Percentiles rank a stretch among this genome's conserved stretches.
Conservation (phyloP, 2,888 invertebrate species). For the Pherbina coryleti region DNA sequence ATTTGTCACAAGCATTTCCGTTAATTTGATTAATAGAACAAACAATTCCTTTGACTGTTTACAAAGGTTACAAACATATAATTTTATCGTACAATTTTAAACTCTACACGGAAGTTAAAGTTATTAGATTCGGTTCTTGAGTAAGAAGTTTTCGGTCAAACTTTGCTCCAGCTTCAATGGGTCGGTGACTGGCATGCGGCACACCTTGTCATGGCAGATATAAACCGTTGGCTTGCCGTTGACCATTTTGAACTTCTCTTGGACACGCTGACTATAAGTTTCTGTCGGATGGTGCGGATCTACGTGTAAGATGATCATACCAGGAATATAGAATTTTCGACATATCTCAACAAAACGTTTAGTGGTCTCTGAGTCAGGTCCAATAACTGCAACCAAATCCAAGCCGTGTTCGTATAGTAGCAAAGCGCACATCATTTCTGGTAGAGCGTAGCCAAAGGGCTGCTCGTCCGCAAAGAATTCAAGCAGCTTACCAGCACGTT, state of each 20-base stretch:
- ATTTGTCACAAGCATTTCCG: not conserved
- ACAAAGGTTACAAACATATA: not conserved
- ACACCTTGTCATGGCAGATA: constrained; percentile 68
- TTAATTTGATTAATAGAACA: not conserved
- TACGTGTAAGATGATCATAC: constrained; percentile 66
- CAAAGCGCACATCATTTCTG: constrained; percentile 67
- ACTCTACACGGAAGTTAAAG: not conserved
- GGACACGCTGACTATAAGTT: constrained; percentile 60
- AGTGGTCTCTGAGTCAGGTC: constrained; percentile 63
- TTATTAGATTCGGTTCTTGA: not conserved
- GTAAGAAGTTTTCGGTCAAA: constrained; percentile 62
- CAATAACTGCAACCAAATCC: constrained; percentile 68
- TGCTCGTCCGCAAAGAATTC: constrained; percentile 62
- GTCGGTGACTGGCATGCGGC: constrained; percentile 68
- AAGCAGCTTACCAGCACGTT: constrained; percentile 59
- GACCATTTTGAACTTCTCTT: constrained; percentile 67
- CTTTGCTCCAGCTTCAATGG: constrained; percentile 63
- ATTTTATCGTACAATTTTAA: not conserved
- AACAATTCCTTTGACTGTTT: not conserved
- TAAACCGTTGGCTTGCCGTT: constrained; percentile 67
- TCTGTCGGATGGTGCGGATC: constrained; percentile 59
- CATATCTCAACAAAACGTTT: constrained; percentile 63
- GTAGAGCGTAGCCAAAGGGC: constrained; percentile 66
- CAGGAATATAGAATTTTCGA: constrained; percentile 67
- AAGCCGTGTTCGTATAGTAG: constrained; percentile 64